Base-by-base conservation (phyloP, 2,888 invertebrate genomes). In the Iphiclides podalirius region DNA sequence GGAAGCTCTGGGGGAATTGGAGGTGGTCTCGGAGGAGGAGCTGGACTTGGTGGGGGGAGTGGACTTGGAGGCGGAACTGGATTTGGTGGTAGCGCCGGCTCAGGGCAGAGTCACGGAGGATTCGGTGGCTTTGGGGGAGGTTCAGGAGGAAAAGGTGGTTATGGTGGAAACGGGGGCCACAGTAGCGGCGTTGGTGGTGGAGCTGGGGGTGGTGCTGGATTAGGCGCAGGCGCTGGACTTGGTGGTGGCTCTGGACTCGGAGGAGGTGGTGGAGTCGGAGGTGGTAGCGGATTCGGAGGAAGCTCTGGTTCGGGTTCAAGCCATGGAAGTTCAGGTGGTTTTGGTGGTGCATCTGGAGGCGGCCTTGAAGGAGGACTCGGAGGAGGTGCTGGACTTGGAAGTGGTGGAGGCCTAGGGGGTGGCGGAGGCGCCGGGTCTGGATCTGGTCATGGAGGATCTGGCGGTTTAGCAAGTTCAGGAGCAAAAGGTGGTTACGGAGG, bases 71-170 rank as follows among this genome's bases (percentile, higher is more conserved):
- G 56, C 11, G 52, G 55, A 6, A 52, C 49, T 4, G 59, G 61
- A 9, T 34, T 41, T 11, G 53, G 51, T 7, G 58, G 58, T 15
- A 66, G 71, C 33, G 59, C 66, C n/a, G 63, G 62, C 0, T 31
- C 38, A 13, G 55, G 58, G 9, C 23, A 14, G 16, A 17, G 17
- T 7, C 14, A 36, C 26, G 45, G 52, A 23, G 53, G 57, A 6
- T 4, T 4, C 12, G 87, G 83, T 2, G 75, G 73, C 49, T 79
- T 79, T 11, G 72, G 70, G 50, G 55, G 59, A 11, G 20, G 31
- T 12, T 53, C 58, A 8, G 48, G 57, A 9, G 39, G 39, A 11
- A 15, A 46, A 6, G 49, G 48, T 13, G 56, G 58, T 28, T 26
- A 39, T 41, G 56, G 55, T n/a, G 47, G 55, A 12, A 42, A 38